Evolutionary conservation across 2,797 vertebrate species (phyloP).

Genomic region (Myotis daubentonii): DNA sequence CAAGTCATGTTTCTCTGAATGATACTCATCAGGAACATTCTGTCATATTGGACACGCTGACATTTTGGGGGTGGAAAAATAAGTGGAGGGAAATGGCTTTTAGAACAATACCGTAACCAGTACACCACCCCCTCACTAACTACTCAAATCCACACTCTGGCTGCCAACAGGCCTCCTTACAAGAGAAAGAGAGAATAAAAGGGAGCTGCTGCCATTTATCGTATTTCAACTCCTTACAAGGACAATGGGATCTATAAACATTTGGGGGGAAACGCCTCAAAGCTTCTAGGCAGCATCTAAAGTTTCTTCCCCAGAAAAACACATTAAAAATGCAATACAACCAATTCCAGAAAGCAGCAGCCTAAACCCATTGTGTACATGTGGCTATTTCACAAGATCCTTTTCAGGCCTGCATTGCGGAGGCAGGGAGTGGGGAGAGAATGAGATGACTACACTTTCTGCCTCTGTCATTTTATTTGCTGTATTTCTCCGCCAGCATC

Average conservation of each 20-base stretch:
- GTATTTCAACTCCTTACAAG: constrained; percentile 57
- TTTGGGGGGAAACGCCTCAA: not conserved
- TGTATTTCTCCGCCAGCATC: not conserved
- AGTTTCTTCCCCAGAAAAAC: constrained; percentile 55
- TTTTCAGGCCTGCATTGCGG: not conserved
- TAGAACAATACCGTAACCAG: constrained; percentile 72
- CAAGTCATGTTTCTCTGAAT: constrained; percentile 57
- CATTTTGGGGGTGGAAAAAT: constrained; percentile 68
- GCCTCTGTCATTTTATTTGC: constrained; percentile 38
- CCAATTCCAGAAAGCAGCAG: constrained; percentile 37
- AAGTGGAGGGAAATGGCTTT: constrained; percentile 68
- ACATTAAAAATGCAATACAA: constrained; percentile 43
- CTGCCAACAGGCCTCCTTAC: constrained; percentile 60
- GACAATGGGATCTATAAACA: constrained; percentile 59
- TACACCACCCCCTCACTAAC: constrained; percentile 71
- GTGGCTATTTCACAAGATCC: constrained; percentile 7
- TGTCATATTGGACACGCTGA: constrained; percentile 72
- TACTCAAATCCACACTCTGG: constrained; percentile 63
- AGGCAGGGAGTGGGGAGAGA: not conserved
- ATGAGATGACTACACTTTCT: constrained; percentile 32
- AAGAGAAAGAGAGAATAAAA: not conserved
- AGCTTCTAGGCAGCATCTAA: constrained; percentile 57
- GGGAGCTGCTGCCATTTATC: constrained; percentile 50
- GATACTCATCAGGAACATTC: constrained; percentile 64
- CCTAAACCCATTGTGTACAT: not conserved